A percentile compares a stretch with the other conserved stretches of the same genome.
Evolutionary conservation across 1,140 invertebrate genomes (phyloP).

Genomic region (Leptinotarsa defecta): DNA sequence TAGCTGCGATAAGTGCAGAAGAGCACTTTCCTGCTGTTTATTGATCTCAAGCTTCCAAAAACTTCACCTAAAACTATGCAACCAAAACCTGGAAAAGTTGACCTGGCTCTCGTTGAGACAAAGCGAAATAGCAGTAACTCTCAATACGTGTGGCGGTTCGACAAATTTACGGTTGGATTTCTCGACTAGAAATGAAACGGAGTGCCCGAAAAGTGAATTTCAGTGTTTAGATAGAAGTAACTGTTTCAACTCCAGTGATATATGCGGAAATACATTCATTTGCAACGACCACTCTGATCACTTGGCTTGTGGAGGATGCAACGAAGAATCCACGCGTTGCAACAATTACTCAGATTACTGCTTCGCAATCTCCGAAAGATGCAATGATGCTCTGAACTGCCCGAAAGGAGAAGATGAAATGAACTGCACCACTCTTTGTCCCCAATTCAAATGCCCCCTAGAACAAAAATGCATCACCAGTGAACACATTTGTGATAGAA

Average conservation of each 20-base stretch:
- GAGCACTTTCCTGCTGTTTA: neutral
- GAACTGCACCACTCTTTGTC: constrained; percentile 32
- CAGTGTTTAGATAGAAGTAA: constrained; percentile 13
- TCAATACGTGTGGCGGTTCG: neutral
- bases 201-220: constrained; percentile 13
- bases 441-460: constrained; percentile 31
- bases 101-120: neutral
- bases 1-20: neutral
- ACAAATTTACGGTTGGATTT: neutral
- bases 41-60: neutral
- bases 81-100: neutral
- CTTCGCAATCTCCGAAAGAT: constrained; percentile 24
- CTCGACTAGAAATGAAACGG: neutral
- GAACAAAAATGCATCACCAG: constrained; percentile 28
- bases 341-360: neutral
- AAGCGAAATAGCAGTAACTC: neutral
- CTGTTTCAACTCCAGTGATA: constrained; percentile 21
- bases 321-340: neutral
- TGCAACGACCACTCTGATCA: constrained; percentile 19
- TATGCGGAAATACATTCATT: neutral
- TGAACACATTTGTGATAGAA: constrained; percentile 34
- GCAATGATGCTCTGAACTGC: constrained; percentile 35
- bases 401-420: constrained; percentile 38
- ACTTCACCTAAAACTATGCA: constrained; percentile 22
- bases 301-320: neutral